phyloP scores from a whole-genome alignment of 1,140 invertebrate species.

The Camponotus floridanus region DNA sequence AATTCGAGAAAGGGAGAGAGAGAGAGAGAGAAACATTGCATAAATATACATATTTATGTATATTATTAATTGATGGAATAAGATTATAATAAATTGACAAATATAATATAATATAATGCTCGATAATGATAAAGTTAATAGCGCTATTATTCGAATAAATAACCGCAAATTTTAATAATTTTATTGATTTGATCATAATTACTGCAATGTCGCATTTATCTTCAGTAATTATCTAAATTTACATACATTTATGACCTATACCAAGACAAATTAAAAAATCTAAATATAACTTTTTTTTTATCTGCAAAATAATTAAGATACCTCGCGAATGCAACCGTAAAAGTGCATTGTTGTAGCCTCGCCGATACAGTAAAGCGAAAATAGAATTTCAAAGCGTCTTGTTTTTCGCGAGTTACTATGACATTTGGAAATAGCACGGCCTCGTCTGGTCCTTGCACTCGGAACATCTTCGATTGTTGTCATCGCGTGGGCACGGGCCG shows the following conservation, averaged over 20 bases:
- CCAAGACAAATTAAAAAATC: too few species aligned
- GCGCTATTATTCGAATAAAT: neutral
- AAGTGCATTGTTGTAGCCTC: neutral
- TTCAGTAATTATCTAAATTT: neutral
- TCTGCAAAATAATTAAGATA: neutral
- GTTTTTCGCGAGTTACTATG: neutral
- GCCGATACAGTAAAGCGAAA: neutral
- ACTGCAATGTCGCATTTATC: neutral
- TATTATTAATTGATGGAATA: neutral
- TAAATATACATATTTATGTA: slow-evolving; percentile 8
- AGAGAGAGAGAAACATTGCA: neutral
- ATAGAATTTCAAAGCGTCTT: neutral
- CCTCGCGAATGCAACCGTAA: neutral
- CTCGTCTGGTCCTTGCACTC: slow-evolving; percentile 43
- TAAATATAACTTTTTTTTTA: too few species aligned
- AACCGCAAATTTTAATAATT: neutral
- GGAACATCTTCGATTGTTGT: slow-evolving; percentile 5
- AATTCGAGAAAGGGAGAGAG: neutral
- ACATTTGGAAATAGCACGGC: slow-evolving; percentile 19
- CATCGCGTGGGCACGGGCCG: neutral
- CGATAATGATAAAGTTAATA: neutral
- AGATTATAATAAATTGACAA: slow-evolving; percentile 5
- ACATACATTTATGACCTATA: too few species aligned
- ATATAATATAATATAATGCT: neutral
- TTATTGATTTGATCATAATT: neutral